phyloP scores from a whole-genome alignment of 2,113 vertebrate genomes.

The Phasianus colchicus region DNA sequence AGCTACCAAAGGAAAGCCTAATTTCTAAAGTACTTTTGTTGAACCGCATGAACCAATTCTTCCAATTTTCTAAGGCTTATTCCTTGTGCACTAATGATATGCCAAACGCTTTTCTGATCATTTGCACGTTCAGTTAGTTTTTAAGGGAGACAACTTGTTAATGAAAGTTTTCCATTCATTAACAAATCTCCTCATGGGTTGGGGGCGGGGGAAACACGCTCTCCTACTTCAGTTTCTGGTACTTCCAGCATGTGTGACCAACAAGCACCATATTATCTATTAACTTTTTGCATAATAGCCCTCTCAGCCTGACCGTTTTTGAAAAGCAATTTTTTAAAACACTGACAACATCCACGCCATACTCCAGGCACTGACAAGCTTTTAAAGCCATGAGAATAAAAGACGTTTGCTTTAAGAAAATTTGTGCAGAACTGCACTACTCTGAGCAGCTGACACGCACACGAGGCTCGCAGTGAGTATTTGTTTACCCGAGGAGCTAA shows the following conservation, averaged over 20 bases:
- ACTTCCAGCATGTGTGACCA: slow-evolving; percentile 37
- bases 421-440: not conserved
- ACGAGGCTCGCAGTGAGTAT: not conserved
- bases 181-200: slow-evolving; percentile 33
- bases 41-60: slow-evolving; percentile 59
- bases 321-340: not conserved
- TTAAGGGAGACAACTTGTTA: slow-evolving; percentile 66
- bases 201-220: slow-evolving; percentile 13
- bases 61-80: slow-evolving; percentile 66
- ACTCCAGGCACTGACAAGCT: not conserved
- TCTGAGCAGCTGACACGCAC: not conserved
- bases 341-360: not conserved
- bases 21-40: slow-evolving; percentile 72
- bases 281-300: slow-evolving; percentile 12
- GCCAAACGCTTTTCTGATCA: slow-evolving; percentile 54
- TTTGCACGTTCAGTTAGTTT: slow-evolving; percentile 68
- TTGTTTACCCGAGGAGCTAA: slow-evolving; percentile 35
- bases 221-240: slow-evolving; percentile 23
- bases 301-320: slow-evolving; percentile 2
- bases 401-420: slow-evolving; percentile 16
- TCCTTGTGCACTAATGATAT: slow-evolving; percentile 58
- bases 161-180: slow-evolving; percentile 72
- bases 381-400: not conserved
- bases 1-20: slow-evolving; percentile 51
- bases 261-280: slow-evolving; percentile 37